Percentiles rank a stretch among this genome's conserved stretches.
phyloP scores from a whole-genome alignment of 2,113 vertebrate species.

The Cromileptes altivelis region DNA sequence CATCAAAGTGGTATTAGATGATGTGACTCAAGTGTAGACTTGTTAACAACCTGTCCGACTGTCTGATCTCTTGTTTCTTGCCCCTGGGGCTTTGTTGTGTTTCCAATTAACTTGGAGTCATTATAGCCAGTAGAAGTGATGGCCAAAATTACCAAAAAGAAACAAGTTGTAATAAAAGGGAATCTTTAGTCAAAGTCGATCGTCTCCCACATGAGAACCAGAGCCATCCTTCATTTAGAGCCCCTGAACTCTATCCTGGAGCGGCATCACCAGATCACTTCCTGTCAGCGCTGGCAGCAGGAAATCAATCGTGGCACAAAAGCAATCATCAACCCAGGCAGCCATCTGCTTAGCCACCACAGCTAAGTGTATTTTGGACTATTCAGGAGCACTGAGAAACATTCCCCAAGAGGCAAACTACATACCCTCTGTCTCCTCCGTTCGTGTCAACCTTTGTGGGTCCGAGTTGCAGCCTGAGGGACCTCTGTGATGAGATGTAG shows the following conservation, averaged over 20 bases:
- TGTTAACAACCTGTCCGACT: neutral
- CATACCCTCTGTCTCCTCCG: conserved; percentile 69
- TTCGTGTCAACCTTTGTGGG: conserved; percentile 53
- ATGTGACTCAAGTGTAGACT: neutral
- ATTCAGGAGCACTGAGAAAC: conserved; percentile 51
- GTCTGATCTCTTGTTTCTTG: neutral
- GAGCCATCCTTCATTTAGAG: conserved; percentile 17
- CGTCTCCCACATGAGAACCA: conserved; percentile 6
- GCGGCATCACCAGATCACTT: conserved; percentile 57
- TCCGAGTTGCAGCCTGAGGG: conserved; percentile 12
- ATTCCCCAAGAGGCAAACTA: conserved; percentile 61
- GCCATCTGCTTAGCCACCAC: conserved; percentile 51
- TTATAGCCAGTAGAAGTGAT: neutral
- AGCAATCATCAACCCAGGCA: conserved; percentile 48
- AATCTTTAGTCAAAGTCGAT: neutral
- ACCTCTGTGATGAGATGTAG: conserved; percentile 21
- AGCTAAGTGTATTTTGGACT: conserved; percentile 64
- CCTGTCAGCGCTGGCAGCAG: conserved; percentile 50
- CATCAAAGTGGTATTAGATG: neutral
- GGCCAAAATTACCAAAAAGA: neutral
- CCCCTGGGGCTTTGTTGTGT: neutral
- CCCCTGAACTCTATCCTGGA: conserved; percentile 4
- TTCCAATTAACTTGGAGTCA: neutral
- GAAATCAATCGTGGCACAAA: conserved; percentile 56
- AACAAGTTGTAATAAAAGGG: neutral